Evolutionary conservation across 2,888 invertebrate genomes (phyloP), one percentile per base, ranked within the genome.

Genomic region (Sinohyriopsis cumingii): DNA sequence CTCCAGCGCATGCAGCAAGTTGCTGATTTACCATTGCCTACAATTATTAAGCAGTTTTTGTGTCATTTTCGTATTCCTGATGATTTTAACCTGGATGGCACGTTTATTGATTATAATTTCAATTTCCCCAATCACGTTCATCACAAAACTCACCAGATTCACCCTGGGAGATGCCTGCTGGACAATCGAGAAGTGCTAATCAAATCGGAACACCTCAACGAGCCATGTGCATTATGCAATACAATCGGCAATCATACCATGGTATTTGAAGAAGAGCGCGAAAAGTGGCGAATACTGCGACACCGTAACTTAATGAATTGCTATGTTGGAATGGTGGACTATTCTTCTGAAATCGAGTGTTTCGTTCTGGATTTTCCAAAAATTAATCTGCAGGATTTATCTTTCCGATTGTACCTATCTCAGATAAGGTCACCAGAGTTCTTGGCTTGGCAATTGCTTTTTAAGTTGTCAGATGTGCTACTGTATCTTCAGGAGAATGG

Each of bases 361-460:
- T 83, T 84, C 68, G 81, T 87, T 25, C 80, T 87, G 64, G 85
- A 86, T 66, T 83, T 84, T 65, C 86, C 86, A 19, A 74, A 82
- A 15, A 83, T 84, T 24, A 84, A 83, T 25, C 71, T 87, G 25
- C 84, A 84, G 65, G 84, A 86, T 67, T 73, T 84, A 67, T 80
- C 81, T 56, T 80, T 82, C 62, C 72, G 81, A 60, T 78, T 85
- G 72, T 82, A 78, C 63, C 68, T 82, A 45, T 78, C 78, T 53
- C 81, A 81, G 56, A 72, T 72, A 66, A 71, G 72, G 28, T 77
- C 85, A 53, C 85, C 86, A 9, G 86, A 86, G 64, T 73, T 73
- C 54, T 76, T 86, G 53, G 80, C 83, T 25, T 84, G 84, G 85
- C 80, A 83, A 60, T 73, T 83, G 20, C 72, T 83, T 55, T 71